Percentiles rank a stretch among this genome's conserved stretches.
Conservation (phyloP, 1,140 invertebrate genomes). For the Macrosteles quadrilineatus region DNA sequence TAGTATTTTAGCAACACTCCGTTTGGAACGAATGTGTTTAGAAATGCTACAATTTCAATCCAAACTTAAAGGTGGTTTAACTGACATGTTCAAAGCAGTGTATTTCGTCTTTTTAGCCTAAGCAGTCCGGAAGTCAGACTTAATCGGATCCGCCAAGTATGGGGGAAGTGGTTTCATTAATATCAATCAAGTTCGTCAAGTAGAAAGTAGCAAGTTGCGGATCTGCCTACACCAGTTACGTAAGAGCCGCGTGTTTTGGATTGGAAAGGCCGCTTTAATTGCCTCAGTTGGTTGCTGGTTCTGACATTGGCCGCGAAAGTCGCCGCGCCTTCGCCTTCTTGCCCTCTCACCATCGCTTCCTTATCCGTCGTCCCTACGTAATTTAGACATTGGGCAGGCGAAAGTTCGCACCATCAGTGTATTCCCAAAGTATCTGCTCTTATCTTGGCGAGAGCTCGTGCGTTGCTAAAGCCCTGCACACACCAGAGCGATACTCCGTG, state of each 20-base stretch:
- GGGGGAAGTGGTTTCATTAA: too few relatives aligned
- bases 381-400: neutral
- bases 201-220: too few relatives aligned
- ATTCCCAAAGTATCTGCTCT: neutral
- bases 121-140: too few relatives aligned
- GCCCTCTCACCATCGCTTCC: neutral
- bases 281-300: neutral
- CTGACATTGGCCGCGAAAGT: neutral
- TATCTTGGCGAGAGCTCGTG: slow-evolving; percentile 1
- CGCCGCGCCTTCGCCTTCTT: neutral
- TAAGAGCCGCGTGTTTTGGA: neutral
- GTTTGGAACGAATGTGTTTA: too few relatives aligned
- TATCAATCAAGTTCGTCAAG: too few relatives aligned
- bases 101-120: too few relatives aligned
- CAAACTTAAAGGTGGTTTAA: too few relatives aligned
- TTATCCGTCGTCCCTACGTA: neutral
- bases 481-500: too few relatives aligned
- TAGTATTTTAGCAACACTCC: too few relatives aligned
- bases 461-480: neutral
- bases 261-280: slow-evolving; percentile 5
- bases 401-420: neutral
- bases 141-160: too few relatives aligned
- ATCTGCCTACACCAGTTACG: neutral
- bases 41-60: too few relatives aligned
- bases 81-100: too few relatives aligned